A percentile compares a stretch with the other conserved stretches of the same genome.
These are phyloP conservation scores for Tenthredo mesomela DNA, from an alignment of 2,888 invertebrate species.

Conservation along the genomic window DNA sequence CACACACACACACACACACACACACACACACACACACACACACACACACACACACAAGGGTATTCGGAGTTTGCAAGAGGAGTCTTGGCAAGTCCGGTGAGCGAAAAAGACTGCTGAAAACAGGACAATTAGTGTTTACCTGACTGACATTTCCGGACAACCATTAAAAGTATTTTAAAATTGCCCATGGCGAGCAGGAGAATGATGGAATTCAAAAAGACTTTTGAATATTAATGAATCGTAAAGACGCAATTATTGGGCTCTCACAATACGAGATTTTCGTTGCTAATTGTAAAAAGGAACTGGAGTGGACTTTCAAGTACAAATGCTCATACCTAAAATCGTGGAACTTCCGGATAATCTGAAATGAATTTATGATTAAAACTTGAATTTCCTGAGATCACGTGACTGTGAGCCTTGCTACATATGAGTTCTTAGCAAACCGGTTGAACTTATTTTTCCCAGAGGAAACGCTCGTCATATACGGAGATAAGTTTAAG, in stretches of 20 bases:
- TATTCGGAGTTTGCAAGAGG: background rate
- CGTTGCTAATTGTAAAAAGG: background rate
- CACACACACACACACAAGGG: too few relatives aligned
- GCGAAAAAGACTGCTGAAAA: background rate
- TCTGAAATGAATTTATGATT: background rate
- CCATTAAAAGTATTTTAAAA: background rate
- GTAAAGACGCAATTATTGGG: background rate
- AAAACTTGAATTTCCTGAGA: background rate
- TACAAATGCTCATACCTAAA: background rate
- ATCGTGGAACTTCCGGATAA: background rate
- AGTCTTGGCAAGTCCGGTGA: background rate
- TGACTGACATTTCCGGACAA: background rate
- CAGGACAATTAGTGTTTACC: background rate
- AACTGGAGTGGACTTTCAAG: background rate
- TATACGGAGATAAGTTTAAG: conserved; percentile 28
- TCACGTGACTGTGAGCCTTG: background rate
- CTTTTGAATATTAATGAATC: background rate
- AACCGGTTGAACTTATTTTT: background rate
- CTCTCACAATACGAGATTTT: background rate
- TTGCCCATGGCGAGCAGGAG: background rate
- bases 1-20: too few relatives aligned
- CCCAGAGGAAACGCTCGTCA: conserved; percentile 10
- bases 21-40: background rate
- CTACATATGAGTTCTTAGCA: background rate
- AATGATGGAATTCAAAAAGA: background rate